Evolutionary conservation across 2,797 vertebrate genomes (phyloP).

Genomic region (Myotis planiceps): DNA sequence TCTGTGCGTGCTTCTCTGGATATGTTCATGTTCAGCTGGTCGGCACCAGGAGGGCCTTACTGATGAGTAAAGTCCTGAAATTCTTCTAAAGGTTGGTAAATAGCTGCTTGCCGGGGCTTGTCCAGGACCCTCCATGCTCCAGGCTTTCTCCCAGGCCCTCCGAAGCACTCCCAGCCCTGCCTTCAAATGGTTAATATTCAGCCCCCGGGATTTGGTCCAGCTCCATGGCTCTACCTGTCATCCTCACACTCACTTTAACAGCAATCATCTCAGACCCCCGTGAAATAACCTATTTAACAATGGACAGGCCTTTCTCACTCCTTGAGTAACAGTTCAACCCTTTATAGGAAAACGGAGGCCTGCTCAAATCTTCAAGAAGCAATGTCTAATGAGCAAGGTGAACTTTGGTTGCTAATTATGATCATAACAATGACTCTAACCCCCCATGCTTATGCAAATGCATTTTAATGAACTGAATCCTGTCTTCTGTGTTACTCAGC

Average conservation of each 20-base stretch:
- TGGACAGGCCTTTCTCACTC: neutral
- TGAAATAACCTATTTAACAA: neutral
- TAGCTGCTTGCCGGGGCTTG: neutral
- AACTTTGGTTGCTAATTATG: neutral
- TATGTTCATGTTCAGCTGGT: neutral
- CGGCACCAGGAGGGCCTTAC: neutral
- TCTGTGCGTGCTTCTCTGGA: neutral
- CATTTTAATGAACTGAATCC: neutral
- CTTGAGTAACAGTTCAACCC: neutral
- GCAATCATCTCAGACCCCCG: neutral
- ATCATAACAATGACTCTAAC: neutral
- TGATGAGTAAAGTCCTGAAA: neutral
- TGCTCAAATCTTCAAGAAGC: neutral
- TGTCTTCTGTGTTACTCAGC: neutral
- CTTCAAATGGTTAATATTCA: neutral
- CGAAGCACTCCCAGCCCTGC: neutral
- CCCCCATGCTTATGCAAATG: neutral
- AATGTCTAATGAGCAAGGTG: constrained; percentile 23
- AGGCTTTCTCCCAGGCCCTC: neutral
- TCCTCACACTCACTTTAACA: neutral
- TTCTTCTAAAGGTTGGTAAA: neutral
- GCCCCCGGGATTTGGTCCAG: neutral
- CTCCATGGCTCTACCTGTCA: neutral
- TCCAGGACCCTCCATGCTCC: neutral
- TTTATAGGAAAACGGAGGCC: neutral